Percentiles rank a stretch among this genome's conserved stretches.
These are phyloP conservation scores for Epinephelus coioides DNA, from an alignment of 2,797 vertebrate species.

Conservation along the genomic window DNA sequence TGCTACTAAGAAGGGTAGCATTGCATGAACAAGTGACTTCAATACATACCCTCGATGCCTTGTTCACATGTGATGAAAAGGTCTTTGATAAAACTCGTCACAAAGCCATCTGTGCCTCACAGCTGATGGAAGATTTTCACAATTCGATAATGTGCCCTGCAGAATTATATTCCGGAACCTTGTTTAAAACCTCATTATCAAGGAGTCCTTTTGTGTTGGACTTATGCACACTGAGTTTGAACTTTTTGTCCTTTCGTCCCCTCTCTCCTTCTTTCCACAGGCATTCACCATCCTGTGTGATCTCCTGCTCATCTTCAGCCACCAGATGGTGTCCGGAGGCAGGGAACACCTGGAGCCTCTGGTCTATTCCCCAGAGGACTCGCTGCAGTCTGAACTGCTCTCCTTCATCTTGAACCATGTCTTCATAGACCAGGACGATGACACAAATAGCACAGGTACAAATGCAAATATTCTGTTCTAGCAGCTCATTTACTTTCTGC, in stretches of 20 bases:
- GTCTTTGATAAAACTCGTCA: background rate
- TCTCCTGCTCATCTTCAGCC: constrained; percentile 99
- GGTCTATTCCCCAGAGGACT: constrained; percentile 95
- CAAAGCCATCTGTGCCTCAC: background rate
- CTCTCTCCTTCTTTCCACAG: constrained; percentile 75
- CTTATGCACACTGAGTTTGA: constrained; percentile 5
- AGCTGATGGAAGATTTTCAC: background rate
- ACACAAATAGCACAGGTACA: constrained; percentile 94
- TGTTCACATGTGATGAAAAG: background rate
- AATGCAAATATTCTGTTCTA: background rate
- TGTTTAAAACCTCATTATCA: background rate
- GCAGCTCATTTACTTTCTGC: constrained; percentile 10
- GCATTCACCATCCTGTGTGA: constrained; percentile 99
- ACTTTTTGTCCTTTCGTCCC: background rate
- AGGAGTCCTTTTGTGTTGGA: background rate
- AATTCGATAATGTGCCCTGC: background rate
- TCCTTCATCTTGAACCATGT: constrained; percentile 99
- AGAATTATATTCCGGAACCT: background rate
- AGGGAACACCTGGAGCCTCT: constrained; percentile 95
- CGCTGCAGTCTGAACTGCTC: constrained; percentile 95
- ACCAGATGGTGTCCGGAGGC: constrained; percentile 97
- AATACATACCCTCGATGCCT: background rate
- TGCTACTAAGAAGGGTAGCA: background rate
- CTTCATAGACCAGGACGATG: constrained; percentile 99
- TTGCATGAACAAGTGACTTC: background rate